Base-by-base conservation (phyloP, 1,140 invertebrate genomes). In the Scylla paramamosain region DNA sequence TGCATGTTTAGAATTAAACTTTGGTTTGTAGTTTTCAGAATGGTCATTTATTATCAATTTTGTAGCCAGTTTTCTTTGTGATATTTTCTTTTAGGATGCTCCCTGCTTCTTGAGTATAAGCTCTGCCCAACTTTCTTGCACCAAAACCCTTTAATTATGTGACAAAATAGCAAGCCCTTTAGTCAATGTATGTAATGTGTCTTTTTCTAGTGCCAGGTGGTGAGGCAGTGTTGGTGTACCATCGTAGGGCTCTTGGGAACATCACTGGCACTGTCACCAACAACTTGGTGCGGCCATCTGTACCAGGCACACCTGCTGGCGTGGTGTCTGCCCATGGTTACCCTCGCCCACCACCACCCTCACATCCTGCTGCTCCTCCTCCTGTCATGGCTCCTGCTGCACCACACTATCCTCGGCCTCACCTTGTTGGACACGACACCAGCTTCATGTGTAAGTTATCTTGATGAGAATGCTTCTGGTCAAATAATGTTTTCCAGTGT, bases 351-450 rank as follows among this genome's bases (percentile, higher is more conserved):
- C 67, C 89, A n/a, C 95, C 93, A 45, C 95, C 95, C 39, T 46
- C 92, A 45, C 96, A 94, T 45, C 90, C 95, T 31, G 82, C 91
- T 92, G 95, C 91, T 52, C 48, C 87, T 39, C 67, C 94, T 87
- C 86, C 96, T 94, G 84, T 95, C 14, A 95, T 95, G 82, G 95
- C 93, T 20, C 93, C 95, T 28, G 95, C 97, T 97, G 32, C 97
- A 96, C 88, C 91, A 31, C 95, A 96, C 48, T 96, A 93, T 77
- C 96, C 91, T n/a, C 97, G 98, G 83, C 97, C 98, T 48, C 98
- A 98, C 96, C 99, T 98, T 97, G 98, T 98, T 97, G 98, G 98
- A 6, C 98, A 99, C 97, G 98, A 98, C 86, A 98, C 98, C 10
- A 98, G 98, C 97, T 97, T 98, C 31, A 98, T 98, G 97, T 97